phyloP scores from a whole-genome alignment of 2,888 invertebrate genomes.

The Zaprionus lineosus region DNA sequence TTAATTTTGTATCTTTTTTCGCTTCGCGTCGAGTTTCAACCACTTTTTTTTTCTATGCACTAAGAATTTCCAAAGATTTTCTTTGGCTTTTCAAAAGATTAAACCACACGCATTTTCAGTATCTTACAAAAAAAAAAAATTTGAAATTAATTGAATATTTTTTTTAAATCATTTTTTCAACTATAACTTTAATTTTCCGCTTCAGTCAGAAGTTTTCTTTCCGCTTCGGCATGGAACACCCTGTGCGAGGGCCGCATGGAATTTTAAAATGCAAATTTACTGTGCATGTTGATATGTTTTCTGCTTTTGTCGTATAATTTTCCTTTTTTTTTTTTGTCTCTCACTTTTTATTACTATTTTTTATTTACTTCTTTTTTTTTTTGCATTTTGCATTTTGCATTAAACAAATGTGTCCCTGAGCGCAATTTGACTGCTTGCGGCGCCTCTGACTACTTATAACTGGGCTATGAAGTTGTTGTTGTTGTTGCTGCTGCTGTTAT shows the following conservation, averaged over 20 bases:
- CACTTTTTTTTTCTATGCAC: slow-evolving; percentile 16
- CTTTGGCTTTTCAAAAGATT: not conserved
- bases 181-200: not conserved
- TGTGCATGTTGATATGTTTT: slow-evolving; percentile 71
- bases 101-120: too few species aligned
- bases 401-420: slow-evolving; percentile 78
- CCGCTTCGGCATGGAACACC: slow-evolving; percentile 43
- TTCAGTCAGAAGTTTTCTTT: not conserved
- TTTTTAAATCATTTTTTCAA: not conserved
- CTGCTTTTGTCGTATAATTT: slow-evolving; percentile 30
- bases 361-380: slow-evolving; percentile 6
- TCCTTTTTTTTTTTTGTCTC: slow-evolving; percentile 17
- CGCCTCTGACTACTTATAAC: slow-evolving; percentile 63
- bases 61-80: not conserved
- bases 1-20: slow-evolving; percentile 32
- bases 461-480: slow-evolving; percentile 59
- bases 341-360: not conserved
- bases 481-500: slow-evolving; percentile 30
- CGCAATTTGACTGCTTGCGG: slow-evolving; percentile 61
- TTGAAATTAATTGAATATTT: too few species aligned
- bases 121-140: too few species aligned
- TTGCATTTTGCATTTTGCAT: slow-evolving; percentile 50
- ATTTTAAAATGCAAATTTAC: slow-evolving; percentile 75
- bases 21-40: slow-evolving; percentile 37
- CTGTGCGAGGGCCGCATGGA: slow-evolving; percentile 38